Conservation (phyloP, 1,140 invertebrate genomes). For the Cydia splendana region DNA sequence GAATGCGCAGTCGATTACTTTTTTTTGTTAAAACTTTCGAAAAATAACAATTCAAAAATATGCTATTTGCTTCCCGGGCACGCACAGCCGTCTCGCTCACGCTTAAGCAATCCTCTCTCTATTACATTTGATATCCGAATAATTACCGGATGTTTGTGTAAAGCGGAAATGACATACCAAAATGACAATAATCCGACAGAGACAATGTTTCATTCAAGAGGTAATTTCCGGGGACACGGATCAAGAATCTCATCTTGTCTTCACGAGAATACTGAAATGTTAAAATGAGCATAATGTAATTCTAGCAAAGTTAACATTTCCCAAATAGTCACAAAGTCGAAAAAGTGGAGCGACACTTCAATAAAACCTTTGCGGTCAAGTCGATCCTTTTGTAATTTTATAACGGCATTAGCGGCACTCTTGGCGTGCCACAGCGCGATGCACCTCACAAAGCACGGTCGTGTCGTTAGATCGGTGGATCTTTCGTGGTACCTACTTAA, state of each 20-base stretch:
- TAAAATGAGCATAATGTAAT: neutral
- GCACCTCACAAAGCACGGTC: conserved; percentile 20
- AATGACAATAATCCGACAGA: conserved; percentile 64
- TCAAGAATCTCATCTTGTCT: conserved; percentile 35
- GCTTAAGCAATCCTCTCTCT: conserved; percentile 42
- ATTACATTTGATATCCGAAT: conserved; percentile 64
- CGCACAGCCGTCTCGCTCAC: too few relatives aligned
- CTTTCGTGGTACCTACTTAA: neutral
- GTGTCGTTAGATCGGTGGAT: neutral
- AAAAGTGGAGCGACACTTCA: neutral
- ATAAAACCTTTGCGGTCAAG: conserved; percentile 3
- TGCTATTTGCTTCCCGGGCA: too few relatives aligned
- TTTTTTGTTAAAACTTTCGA: too few relatives aligned
- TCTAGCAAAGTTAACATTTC: conserved; percentile 1
- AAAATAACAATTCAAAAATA: too few relatives aligned
- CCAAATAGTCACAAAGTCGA: neutral
- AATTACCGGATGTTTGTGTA: conserved; percentile 65
- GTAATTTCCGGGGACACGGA: conserved; percentile 61
- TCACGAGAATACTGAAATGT: conserved; percentile 39
- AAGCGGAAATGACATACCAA: conserved; percentile 67
- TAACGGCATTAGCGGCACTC: conserved; percentile 3
- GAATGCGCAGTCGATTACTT: too few relatives aligned
- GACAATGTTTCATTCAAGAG: conserved; percentile 61
- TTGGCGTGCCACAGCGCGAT: conserved; percentile 10
- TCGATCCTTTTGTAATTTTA: conserved; percentile 14